Conservation (phyloP, 2,888 invertebrate species). For the Micropterix aruncella region DNA sequence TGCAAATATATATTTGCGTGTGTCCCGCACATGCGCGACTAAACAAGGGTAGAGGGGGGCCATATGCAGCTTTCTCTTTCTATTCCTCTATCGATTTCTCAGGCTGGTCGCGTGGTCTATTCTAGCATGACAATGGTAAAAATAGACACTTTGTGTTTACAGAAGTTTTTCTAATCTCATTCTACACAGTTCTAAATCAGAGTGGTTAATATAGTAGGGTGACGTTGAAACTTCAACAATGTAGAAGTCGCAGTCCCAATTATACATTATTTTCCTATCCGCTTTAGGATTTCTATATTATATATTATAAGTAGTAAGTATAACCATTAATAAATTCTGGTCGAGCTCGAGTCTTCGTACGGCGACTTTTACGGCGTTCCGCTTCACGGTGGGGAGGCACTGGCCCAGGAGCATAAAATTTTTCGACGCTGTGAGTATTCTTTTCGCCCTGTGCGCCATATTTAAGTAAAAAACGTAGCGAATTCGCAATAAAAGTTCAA, state of each 20-base stretch:
- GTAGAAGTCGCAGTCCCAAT: not conserved
- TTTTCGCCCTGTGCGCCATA: slow-evolving; percentile 22
- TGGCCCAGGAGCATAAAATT: slow-evolving; percentile 55
- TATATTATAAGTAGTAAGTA: slow-evolving; percentile 11
- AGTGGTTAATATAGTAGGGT: not conserved
- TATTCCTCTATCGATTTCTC: too few species aligned
- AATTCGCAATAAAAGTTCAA: too few species aligned
- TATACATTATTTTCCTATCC: not conserved
- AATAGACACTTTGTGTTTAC: too few species aligned
- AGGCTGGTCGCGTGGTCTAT: too few species aligned
- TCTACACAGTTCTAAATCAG: too few species aligned
- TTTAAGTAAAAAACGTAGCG: too few species aligned
- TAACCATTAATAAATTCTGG: slow-evolving; percentile 64
- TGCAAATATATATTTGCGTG: too few species aligned
- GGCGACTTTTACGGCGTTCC: slow-evolving; percentile 65
- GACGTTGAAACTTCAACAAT: not conserved
- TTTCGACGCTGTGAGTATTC: slow-evolving; percentile 28
- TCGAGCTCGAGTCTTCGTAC: slow-evolving; percentile 64
- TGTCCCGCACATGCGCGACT: too few species aligned
- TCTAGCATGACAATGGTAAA: too few species aligned
- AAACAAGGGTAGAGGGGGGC: too few species aligned
- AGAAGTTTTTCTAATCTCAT: too few species aligned
- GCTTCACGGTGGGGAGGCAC: slow-evolving; percentile 65
- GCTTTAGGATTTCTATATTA: not conserved
- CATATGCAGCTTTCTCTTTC: too few species aligned